Evolutionary conservation across 1,140 invertebrate genomes (phyloP).

Genomic region (Leptinotarsa undecemlineata): DNA sequence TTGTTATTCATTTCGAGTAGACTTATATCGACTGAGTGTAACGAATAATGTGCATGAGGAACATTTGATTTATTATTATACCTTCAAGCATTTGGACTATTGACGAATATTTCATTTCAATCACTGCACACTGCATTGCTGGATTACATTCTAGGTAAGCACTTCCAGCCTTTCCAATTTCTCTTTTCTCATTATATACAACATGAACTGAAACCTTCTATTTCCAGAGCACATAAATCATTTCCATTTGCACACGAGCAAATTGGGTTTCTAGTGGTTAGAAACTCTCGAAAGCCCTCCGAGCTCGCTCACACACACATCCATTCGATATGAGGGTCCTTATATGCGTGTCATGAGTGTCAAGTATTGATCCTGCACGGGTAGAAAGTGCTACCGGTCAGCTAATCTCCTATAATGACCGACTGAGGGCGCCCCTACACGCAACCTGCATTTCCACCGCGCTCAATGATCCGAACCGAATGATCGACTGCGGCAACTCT

Average conservation of each 20-base stretch:
- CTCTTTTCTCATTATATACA: no score
- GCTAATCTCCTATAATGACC: slow-evolving; percentile 36
- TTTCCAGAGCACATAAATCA: no score
- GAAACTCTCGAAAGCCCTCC: not conserved
- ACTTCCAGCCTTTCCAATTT: no score
- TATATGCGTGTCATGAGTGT: slow-evolving; percentile 27
- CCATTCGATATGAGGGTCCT: not conserved
- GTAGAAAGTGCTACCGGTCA: slow-evolving; percentile 36
- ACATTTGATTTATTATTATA: no score
- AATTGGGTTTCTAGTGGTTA: no score
- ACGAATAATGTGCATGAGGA: not conserved
- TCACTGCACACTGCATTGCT: no score
- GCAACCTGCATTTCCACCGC: slow-evolving; percentile 4
- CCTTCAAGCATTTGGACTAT: no score
- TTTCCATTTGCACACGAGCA: no score
- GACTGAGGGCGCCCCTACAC: slow-evolving; percentile 25
- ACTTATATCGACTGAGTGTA: not conserved
- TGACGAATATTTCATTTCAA: no score
- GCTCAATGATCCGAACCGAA: not conserved
- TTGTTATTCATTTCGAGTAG: not conserved
- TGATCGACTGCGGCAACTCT: slow-evolving; percentile 4
- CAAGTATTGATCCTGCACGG: slow-evolving; percentile 34
- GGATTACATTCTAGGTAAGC: no score
- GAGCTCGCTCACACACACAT: not conserved
- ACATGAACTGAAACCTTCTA: no score